Base-by-base conservation (phyloP, 53 echinoderm and acorn worm species). In the Holothuria scabra region DNA sequence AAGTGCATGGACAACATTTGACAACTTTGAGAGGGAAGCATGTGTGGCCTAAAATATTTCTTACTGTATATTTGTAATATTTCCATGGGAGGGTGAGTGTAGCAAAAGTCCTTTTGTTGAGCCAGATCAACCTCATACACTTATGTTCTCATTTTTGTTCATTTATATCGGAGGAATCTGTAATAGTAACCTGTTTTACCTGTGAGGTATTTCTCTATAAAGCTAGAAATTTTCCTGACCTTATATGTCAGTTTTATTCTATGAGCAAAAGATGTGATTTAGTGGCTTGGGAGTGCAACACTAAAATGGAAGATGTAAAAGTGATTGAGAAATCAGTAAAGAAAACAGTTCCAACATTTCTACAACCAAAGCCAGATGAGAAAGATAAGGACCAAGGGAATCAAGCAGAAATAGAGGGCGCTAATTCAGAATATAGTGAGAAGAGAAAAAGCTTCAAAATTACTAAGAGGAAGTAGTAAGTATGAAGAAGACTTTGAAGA, bases 231-330 rank as follows among this genome's bases (percentile, higher is more conserved):
- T 14, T 60, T 26, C 22, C 61, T 60, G 61, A 22, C 61, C 26
- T 60, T 1, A 12, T 30, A 0, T 26, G 14, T 64, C 83, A 99
- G 99, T 57, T 95, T 65, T 99, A 93, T 59, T 92, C 95, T 58
- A 55, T 95, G 26, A 91, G 94, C 41, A 75, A 89, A 34, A 85
- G 89, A 81, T 94, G 91, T 29, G 93, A 91, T 30, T 83, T 99
- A 18, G 82, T 91, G 28, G 89, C 91, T 37, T 99, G 99, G 99
- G 93, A 99, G 26, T 90, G 99, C 64, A 90, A 91, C 24, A 91
- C 91, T 12, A 90, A 94, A 13, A 85, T 99, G 14, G 87, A 90
- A 52, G 94, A 91, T 44, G 80, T 99, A 0, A 66, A 74, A 75
- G 70, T 79, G 28, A n/a, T 65, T 21, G 83, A 87, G n/a, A 49